phyloP scores from a whole-genome alignment of 2,888 invertebrate genomes.

The Ctena decussata region DNA sequence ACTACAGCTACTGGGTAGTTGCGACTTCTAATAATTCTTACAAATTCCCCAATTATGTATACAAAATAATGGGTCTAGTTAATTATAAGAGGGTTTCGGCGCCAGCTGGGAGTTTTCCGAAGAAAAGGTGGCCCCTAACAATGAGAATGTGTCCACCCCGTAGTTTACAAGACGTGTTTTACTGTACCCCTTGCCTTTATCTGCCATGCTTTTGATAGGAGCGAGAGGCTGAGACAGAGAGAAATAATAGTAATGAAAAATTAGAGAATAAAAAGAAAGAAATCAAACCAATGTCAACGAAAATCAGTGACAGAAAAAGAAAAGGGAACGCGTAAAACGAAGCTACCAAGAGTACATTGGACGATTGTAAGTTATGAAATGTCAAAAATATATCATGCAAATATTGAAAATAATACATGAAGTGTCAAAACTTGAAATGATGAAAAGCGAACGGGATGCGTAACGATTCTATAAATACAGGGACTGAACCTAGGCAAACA shows the following conservation, averaged over 20 bases:
- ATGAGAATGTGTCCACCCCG: slow-evolving; percentile 23
- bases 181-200: slow-evolving; percentile 13
- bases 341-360: too few relatives aligned
- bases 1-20: slow-evolving; percentile 1
- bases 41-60: slow-evolving; percentile 35
- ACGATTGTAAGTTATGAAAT: too few relatives aligned
- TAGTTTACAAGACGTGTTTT: slow-evolving; percentile 23
- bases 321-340: background rate
- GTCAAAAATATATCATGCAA: too few relatives aligned
- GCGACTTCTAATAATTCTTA: slow-evolving; percentile 34
- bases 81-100: slow-evolving; percentile 39
- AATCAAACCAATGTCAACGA: background rate
- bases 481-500: too few relatives aligned
- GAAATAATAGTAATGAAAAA: slow-evolving; percentile 4
- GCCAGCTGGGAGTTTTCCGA: slow-evolving; percentile 28
- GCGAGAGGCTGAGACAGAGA: background rate
- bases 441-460: too few relatives aligned
- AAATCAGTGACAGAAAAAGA: background rate
- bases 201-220: slow-evolving; percentile 1
- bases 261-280: background rate
- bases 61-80: slow-evolving; percentile 31
- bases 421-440: too few relatives aligned
- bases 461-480: too few relatives aligned
- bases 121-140: background rate
- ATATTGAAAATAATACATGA: too few relatives aligned